These are phyloP conservation scores for Conus betulinus DNA, from an alignment of 1,140 invertebrate genomes.

Conservation along the genomic window DNA sequence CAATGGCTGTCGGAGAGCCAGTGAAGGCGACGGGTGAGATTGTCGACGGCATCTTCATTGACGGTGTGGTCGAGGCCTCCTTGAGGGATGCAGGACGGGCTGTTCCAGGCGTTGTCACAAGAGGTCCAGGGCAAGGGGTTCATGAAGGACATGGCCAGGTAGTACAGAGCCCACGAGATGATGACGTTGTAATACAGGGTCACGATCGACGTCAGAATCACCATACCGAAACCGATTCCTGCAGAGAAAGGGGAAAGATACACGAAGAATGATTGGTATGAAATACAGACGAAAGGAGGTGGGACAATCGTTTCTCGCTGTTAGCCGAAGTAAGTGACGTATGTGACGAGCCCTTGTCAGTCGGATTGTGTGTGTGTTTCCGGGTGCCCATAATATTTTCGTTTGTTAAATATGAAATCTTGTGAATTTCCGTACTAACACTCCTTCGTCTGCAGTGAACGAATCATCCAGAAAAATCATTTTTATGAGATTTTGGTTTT, in stretches of 20 bases:
- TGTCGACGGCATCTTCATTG: neutral
- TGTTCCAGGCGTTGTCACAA: constrained; percentile 61
- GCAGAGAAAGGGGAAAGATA: neutral
- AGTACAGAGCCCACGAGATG: constrained; percentile 95
- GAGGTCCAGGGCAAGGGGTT: constrained; percentile 56
- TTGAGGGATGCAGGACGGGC: constrained; percentile 18
- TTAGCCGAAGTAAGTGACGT: too few relatives aligned
- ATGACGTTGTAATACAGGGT: constrained; percentile 97
- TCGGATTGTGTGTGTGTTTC: neutral
- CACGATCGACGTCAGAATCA: constrained; percentile 94
- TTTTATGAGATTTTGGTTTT: too few relatives aligned
- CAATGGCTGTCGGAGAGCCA: neutral
- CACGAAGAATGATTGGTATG: neutral
- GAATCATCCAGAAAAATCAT: too few relatives aligned
- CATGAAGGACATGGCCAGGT: constrained; percentile 91
- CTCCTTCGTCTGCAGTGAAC: too few relatives aligned
- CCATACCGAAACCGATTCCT: constrained; percentile 59
- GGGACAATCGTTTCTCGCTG: too few relatives aligned
- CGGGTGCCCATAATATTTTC: neutral
- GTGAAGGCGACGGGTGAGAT: neutral
- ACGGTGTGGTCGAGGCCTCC: neutral
- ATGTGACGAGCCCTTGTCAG: too few relatives aligned
- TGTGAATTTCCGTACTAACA: too few relatives aligned
- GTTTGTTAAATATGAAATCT: too few relatives aligned
- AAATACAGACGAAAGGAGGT: neutral